Conservation (phyloP, 2,888 invertebrate species). For the Phanerotoma sp. region DNA sequence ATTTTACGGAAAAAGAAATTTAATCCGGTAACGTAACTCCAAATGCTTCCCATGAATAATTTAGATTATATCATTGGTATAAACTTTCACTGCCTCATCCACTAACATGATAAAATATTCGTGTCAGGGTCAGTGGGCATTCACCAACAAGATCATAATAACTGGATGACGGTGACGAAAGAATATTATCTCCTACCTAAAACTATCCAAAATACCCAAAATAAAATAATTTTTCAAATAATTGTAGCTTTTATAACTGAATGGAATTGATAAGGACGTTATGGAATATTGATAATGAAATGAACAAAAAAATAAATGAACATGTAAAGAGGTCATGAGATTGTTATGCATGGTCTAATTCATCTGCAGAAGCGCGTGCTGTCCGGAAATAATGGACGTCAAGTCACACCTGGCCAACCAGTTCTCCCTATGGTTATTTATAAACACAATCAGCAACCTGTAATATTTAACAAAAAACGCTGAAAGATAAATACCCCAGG, state of each 20-base stretch:
- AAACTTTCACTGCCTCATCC: constrained; percentile 9
- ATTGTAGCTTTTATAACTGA: too few species aligned
- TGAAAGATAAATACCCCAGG: too few species aligned
- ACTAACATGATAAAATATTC: constrained; percentile 3
- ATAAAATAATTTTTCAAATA: too few species aligned
- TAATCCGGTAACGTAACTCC: neutral
- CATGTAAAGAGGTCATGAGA: constrained; percentile 28
- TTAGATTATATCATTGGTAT: constrained; percentile 7
- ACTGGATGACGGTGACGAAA: too few species aligned
- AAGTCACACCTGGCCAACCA: constrained; percentile 45
- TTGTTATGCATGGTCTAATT: constrained; percentile 33
- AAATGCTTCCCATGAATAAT: constrained; percentile 1
- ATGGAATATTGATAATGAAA: neutral
- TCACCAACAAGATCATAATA: neutral
- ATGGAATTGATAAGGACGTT: neutral
- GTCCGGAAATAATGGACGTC: constrained; percentile 25
- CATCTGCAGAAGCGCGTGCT: constrained; percentile 22
- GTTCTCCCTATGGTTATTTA: constrained; percentile 34
- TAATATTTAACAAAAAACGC: constrained; percentile 11
- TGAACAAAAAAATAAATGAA: neutral
- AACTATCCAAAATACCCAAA: too few species aligned
- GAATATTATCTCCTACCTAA: too few species aligned
- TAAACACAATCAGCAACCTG: constrained; percentile 34
- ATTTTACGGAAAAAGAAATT: neutral
- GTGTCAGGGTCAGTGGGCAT: constrained; percentile 11